These are phyloP conservation scores for Archaeoteleia sp. DNA, from an alignment of 2,888 invertebrate species.

Conservation along the genomic window DNA sequence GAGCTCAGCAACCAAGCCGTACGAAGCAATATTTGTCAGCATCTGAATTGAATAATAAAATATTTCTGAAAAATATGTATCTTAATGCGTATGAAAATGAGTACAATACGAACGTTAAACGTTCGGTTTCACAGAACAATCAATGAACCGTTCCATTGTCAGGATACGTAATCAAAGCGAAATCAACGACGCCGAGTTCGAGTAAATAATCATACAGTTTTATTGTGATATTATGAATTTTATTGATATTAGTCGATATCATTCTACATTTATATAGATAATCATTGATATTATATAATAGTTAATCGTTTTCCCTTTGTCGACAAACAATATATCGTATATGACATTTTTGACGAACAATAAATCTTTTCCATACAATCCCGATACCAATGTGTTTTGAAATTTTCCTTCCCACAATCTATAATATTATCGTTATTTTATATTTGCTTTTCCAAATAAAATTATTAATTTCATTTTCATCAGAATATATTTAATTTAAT, in stretches of 20 bases:
- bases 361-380: constrained; percentile 70
- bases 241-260: constrained; percentile 70
- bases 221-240: constrained; percentile 73
- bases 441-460: no score
- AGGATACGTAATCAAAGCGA: constrained; percentile 63
- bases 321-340: constrained; percentile 70
- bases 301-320: constrained; percentile 71
- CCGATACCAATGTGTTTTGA: constrained; percentile 13
- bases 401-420: no score
- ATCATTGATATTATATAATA: constrained; percentile 71
- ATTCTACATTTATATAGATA: constrained; percentile 69
- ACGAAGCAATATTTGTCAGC: constrained; percentile 67
- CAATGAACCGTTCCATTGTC: constrained; percentile 60
- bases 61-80: constrained; percentile 71
- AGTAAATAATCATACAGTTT: constrained; percentile 57
- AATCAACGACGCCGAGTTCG: constrained; percentile 65
- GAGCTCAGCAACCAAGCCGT: constrained; percentile 67
- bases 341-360: constrained; percentile 71
- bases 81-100: constrained; percentile 70
- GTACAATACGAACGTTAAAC: constrained; percentile 71
- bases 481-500: no score
- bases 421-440: no score
- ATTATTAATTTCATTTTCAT: no score
- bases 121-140: constrained; percentile 65
- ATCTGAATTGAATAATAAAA: constrained; percentile 71